A percentile compares a stretch with the other conserved stretches of the same genome.
Conservation (phyloP, 1,140 invertebrate species). For the Teleogryllus occipitalis region DNA sequence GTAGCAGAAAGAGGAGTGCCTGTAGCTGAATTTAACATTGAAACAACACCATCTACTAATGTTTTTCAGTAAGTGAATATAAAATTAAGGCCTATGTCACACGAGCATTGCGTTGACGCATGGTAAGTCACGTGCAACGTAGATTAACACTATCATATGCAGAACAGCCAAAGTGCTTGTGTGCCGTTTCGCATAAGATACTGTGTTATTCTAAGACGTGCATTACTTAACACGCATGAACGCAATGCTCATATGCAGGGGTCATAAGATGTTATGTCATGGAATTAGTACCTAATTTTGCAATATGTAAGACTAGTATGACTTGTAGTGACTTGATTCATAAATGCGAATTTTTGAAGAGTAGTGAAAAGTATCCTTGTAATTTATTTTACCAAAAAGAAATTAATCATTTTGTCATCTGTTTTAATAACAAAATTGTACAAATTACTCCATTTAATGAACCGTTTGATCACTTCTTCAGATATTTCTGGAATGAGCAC, state of each 20-base stretch:
- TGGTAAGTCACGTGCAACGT: not conserved
- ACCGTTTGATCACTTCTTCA: too few species aligned
- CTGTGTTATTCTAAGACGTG: not conserved
- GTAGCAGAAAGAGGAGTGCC: slow-evolving; percentile 66
- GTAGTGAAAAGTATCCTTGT: too few species aligned
- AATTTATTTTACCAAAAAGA: too few species aligned
- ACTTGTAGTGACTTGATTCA: too few species aligned
- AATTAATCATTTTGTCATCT: too few species aligned
- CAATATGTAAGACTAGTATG: too few species aligned
- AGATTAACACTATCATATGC: not conserved
- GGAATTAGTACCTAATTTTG: not conserved
- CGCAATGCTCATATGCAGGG: not conserved
- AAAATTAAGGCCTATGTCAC: not conserved
- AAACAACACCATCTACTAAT: slow-evolving; percentile 61
- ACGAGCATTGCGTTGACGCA: not conserved
- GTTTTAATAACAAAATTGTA: too few species aligned
- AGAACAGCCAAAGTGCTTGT: not conserved
- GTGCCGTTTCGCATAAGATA: not conserved
- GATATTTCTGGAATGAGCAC: too few species aligned
- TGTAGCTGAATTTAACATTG: slow-evolving; percentile 86
- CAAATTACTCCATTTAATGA: too few species aligned
- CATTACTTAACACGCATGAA: not conserved
- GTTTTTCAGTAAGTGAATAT: slow-evolving; percentile 51
- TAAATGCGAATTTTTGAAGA: too few species aligned
- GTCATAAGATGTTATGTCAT: not conserved